Conservation (phyloP, 2,797 vertebrate genomes). For the Babyrousa celebensis region DNA sequence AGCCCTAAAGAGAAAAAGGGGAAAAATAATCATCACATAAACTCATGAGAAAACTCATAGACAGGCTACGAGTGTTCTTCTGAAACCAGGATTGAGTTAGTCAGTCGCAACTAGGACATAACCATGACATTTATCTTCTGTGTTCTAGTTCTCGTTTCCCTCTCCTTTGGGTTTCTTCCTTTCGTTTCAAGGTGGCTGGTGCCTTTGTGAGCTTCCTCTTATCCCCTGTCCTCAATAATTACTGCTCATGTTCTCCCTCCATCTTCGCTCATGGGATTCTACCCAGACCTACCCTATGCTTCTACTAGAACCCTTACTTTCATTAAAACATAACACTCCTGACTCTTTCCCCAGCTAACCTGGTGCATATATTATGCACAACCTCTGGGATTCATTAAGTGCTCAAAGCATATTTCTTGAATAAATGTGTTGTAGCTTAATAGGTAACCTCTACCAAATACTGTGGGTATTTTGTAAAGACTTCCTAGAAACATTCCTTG, state of each 20-base stretch:
- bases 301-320: neutral
- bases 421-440: slow-evolving; percentile 29
- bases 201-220: neutral
- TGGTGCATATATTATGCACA: neutral
- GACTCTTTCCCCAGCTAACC: neutral
- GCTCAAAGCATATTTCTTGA: slow-evolving; percentile 42
- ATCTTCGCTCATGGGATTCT: neutral
- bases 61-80: neutral
- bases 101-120: neutral
- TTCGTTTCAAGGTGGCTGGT: neutral
- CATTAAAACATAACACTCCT: neutral
- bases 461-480: neutral
- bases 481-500: slow-evolving; percentile 42
- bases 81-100: neutral
- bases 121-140: neutral
- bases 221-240: neutral
- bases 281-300: neutral
- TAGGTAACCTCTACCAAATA: neutral
- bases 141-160: neutral
- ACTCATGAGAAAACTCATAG: neutral
- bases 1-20: no score
- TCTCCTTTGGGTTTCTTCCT: neutral
- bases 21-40: neutral
- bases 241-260: neutral
- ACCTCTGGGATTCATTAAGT: neutral